Conservation (phyloP, 2,888 invertebrate genomes). For the Hydrotaea cyrtoneurina region DNA sequence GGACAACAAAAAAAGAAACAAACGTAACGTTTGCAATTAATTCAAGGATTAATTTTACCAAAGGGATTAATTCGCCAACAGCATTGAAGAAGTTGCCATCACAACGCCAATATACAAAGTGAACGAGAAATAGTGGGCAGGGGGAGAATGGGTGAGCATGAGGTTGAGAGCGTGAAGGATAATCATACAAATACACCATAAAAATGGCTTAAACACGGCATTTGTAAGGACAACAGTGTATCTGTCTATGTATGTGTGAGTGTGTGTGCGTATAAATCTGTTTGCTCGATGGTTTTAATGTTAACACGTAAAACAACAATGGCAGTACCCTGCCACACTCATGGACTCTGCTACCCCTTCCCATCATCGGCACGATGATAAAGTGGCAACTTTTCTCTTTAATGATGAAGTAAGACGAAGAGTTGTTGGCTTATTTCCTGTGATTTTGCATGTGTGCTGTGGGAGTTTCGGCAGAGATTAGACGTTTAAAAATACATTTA, state of each 20-base stretch:
- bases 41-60: conserved; percentile 69
- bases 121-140: neutral
- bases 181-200: conserved; percentile 4
- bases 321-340: neutral
- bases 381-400: conserved; percentile 39
- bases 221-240: neutral
- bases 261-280: conserved; percentile 7
- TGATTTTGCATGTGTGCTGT: neutral
- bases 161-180: neutral
- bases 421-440: neutral
- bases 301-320: conserved; percentile 11
- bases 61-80: conserved; percentile 66
- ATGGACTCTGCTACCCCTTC: neutral
- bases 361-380: conserved; percentile 20
- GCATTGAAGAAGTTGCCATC: conserved; percentile 32
- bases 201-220: conserved; percentile 16
- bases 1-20: neutral
- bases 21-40: conserved; percentile 65
- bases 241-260: neutral
- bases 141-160: neutral
- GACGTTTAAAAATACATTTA: conserved; percentile 42
- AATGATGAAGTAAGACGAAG: neutral
- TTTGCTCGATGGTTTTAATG: conserved; percentile 17
- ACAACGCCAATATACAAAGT: neutral
- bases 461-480: conserved; percentile 12